phyloP scores from a whole-genome alignment of 2,888 invertebrate genomes.

The Drosophila multiciliata region DNA sequence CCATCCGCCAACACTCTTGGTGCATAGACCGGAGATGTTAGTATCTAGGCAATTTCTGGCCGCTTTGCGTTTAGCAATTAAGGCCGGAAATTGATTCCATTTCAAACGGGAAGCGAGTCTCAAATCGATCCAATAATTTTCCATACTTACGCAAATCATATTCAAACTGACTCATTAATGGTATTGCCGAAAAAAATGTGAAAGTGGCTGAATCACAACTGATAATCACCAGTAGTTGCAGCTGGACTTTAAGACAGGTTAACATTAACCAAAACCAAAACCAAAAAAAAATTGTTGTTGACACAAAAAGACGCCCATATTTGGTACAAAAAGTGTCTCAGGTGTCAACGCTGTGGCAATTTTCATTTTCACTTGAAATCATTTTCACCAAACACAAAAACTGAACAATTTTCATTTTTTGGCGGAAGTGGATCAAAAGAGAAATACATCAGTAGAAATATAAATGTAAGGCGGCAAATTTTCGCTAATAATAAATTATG shows the following conservation, averaged over 20 bases:
- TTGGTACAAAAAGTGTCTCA: constrained; percentile 21
- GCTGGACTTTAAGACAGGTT: constrained; percentile 18
- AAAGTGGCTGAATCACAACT: constrained; percentile 40
- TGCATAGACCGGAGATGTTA: constrained; percentile 27
- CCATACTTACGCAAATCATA: constrained; percentile 37
- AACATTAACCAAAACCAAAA: constrained; percentile 5
- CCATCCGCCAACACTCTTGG: constrained; percentile 6
- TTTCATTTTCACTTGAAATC: constrained; percentile 59
- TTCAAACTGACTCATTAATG: constrained; percentile 41
- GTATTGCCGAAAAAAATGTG: constrained; percentile 41
- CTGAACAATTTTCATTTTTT: constrained; percentile 56
- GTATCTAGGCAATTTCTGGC: constrained; percentile 16
- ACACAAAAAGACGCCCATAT: constrained; percentile 24
- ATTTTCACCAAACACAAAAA: constrained; percentile 47
- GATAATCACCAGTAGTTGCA: constrained; percentile 27
- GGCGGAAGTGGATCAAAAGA: constrained; percentile 75
- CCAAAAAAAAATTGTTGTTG: constrained; percentile 1
- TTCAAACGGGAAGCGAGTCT: constrained; percentile 54
- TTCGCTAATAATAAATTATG: constrained; percentile 63
- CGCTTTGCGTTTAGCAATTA: constrained; percentile 45
- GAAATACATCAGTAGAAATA: constrained; percentile 46
- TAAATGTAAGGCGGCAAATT: constrained; percentile 32
- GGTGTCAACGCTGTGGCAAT: constrained; percentile 38
- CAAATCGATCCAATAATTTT: constrained; percentile 49
- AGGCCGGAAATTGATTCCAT: constrained; percentile 62